phyloP scores from a whole-genome alignment of 2,797 vertebrate genomes.

The Pangasius sanitwongsei region DNA sequence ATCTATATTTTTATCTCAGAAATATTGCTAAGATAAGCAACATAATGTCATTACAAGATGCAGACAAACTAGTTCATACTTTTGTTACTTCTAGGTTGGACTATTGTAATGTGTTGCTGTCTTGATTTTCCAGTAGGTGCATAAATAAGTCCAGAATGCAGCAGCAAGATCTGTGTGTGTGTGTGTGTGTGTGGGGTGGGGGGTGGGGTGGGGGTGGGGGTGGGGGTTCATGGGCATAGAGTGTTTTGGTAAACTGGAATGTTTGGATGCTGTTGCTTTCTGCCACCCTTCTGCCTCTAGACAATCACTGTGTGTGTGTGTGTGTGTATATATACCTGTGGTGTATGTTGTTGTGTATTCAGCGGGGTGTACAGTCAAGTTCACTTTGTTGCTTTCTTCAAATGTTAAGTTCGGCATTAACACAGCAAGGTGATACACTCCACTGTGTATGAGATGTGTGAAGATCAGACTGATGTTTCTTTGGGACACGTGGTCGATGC shows the following conservation, averaged over 20 bases:
- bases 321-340: neutral
- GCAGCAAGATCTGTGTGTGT: neutral
- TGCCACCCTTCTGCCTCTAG: neutral
- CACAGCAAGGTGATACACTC: constrained; percentile 28
- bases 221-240: too few relatives aligned
- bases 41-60: too few relatives aligned
- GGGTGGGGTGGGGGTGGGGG: too few relatives aligned
- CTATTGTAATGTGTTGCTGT: too few relatives aligned
- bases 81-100: too few relatives aligned
- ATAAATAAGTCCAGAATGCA: neutral
- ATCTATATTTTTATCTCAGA: too few relatives aligned
- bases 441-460: constrained; percentile 36
- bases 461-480: constrained; percentile 18
- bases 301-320: neutral
- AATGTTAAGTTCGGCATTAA: accelerated
- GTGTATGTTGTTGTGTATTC: constrained; percentile 2
- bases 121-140: too few relatives aligned
- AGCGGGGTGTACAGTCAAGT: constrained; percentile 14
- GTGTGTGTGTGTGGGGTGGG: too few relatives aligned
- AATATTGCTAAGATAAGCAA: neutral
- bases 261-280: neutral
- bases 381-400: constrained; percentile 23
- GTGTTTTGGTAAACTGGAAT: too few relatives aligned
- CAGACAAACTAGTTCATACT: too few relatives aligned
- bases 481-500: neutral